Percentiles rank a stretch among this genome's conserved stretches.
Conservation (phyloP, 2,113 vertebrate species). For the Okapia johnstoni region DNA sequence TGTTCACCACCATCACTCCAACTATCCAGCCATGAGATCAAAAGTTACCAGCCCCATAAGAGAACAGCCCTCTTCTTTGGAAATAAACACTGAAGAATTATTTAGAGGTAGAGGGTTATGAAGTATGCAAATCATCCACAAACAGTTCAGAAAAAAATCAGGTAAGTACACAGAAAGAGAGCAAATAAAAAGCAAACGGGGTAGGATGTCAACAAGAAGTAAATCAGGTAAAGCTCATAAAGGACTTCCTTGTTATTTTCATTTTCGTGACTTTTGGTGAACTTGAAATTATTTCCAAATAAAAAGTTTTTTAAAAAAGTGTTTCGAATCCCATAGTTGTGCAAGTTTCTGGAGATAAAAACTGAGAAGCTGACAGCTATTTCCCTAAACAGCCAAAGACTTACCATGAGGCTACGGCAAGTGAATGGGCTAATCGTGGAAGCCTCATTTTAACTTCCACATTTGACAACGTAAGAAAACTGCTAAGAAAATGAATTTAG, state of each 20-base stretch:
- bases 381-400: constrained; percentile 12
- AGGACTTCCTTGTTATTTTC: background rate
- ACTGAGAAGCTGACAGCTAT: background rate
- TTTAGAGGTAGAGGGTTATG: background rate
- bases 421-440: background rate
- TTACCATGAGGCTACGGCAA: background rate
- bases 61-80: background rate
- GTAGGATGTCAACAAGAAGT: background rate
- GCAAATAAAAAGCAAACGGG: constrained; percentile 10
- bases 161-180: background rate
- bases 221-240: background rate
- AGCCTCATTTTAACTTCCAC: background rate
- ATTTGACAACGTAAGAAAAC: background rate
- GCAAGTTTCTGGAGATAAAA: background rate
- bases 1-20: background rate
- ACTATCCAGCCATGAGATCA: background rate
- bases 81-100: constrained; percentile 12
- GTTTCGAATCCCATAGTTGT: background rate
- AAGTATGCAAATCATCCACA: background rate
- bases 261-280: constrained; percentile 36
- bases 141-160: background rate
- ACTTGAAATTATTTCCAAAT: constrained; percentile 31
- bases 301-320: background rate
- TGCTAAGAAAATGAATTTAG: background rate
- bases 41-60: background rate